Evolutionary conservation across 37 sponge, comb jelly and placozoan species (phyloP).

Genomic region (Diacarnus erythraeanus): DNA sequence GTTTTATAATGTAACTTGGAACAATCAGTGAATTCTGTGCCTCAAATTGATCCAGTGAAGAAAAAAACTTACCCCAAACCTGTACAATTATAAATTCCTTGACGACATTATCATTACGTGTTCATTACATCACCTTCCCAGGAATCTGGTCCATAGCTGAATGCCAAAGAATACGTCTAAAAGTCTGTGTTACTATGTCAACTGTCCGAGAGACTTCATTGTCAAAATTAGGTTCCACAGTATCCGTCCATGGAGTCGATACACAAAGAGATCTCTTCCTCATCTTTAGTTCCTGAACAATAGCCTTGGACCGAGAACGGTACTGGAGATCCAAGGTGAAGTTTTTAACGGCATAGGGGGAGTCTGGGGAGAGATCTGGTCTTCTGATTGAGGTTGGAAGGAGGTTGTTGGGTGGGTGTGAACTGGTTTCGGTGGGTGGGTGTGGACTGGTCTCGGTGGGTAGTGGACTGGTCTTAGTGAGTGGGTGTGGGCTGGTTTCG

Average conservation of each 20-base stretch:
- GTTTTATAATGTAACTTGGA: slow-evolving; percentile 44
- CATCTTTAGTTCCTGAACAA: neutral
- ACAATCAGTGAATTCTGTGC: slow-evolving; percentile 21
- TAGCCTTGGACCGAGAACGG: neutral
- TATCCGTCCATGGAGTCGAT: neutral
- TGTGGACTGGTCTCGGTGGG: neutral
- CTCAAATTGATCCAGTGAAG: slow-evolving; percentile 49
- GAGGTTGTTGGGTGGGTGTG: neutral
- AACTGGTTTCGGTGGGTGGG: too few species aligned
- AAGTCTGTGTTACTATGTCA: slow-evolving; percentile 38
- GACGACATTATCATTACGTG: neutral
- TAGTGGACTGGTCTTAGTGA: neutral
- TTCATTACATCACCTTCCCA: slow-evolving; percentile 18
- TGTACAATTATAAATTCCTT: neutral
- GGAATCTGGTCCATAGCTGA: slow-evolving; percentile 11
- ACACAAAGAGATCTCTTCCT: neutral
- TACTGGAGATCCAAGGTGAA: neutral
- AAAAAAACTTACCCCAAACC: slow-evolving; percentile 61
- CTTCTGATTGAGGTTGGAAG: neutral
- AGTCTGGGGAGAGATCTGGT: neutral
- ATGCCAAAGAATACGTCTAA: slow-evolving; percentile 43
- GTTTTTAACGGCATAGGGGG: neutral
- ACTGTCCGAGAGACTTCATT: slow-evolving; percentile 28
- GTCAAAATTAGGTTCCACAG: neutral
- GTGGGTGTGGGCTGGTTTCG: neutral